phyloP scores from a whole-genome alignment of 2,113 vertebrate species.

The Aix galericulata region DNA sequence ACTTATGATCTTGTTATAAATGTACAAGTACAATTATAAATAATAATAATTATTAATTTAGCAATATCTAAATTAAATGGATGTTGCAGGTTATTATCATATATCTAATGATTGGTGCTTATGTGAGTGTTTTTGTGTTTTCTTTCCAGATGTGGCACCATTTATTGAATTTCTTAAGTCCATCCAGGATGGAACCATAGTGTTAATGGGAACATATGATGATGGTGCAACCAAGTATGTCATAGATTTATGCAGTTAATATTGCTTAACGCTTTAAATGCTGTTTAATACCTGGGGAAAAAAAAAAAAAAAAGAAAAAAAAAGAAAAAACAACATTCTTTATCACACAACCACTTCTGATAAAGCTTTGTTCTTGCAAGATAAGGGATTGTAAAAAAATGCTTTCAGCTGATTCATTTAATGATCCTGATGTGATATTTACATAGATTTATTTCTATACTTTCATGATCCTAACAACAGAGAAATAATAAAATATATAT shows the following conservation, averaged over 20 bases:
- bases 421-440: not conserved
- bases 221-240: slow-evolving; percentile 93
- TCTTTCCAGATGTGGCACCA: slow-evolving; percentile 84
- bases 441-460: not conserved
- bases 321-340: not conserved
- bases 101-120: not conserved
- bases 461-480: not conserved
- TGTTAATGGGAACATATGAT: slow-evolving; percentile 94
- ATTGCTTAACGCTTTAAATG: not conserved
- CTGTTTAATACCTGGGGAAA: not conserved
- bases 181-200: slow-evolving; percentile 89
- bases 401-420: not conserved
- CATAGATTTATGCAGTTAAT: not conserved
- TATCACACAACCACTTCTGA: not conserved
- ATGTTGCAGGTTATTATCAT: not conserved
- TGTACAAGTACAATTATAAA: not conserved
- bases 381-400: not conserved
- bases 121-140: not conserved
- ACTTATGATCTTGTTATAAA: not conserved
- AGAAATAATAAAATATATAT: not conserved
- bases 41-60: not conserved
- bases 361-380: not conserved
- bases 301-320: too few species aligned
- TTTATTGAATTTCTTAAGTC: slow-evolving; percentile 90
- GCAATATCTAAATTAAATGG: not conserved